Base-by-base conservation (phyloP, 1,140 invertebrate species). In the Rhopalosiphum maidis region DNA sequence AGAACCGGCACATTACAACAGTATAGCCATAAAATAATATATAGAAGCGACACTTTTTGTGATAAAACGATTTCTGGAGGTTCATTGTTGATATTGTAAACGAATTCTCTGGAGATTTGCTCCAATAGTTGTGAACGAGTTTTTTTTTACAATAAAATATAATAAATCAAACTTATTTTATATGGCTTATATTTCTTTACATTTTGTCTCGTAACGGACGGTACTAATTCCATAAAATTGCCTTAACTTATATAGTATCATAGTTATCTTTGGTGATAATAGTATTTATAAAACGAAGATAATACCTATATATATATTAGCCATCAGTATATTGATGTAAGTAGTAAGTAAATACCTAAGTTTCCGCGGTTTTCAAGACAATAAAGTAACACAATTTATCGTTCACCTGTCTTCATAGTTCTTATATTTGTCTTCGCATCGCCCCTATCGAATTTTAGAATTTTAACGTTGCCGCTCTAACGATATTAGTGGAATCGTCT, bases 101-200 rank as follows among this genome's bases (percentile, higher is more conserved):
- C 30, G 1, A 35, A 11, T 11, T 77, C 60, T 77, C 30, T 77
- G 60, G 15, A 77, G 60, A 77, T 77, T 77, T 77, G 4, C 30
- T n/a, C 15, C n/a, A 18, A 68, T 60, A 30, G 48, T 68, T 68
- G 30, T 15, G 60, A 68, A 68, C 30, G 60, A 68, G 5, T 68
- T 68, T 68, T 60, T 60, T 60, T 60, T 68, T 68, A 68, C 60
- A n/a, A n/a, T n/a, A 68, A n/a, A 77, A 77, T 18, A 77, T 77
- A 77, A 77, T 77, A 77, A 77, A 77, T 77, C 15, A 77, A 77
- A 77, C n/a, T 77, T n/a, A 30, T 68, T n/a, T 68, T n/a, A 68
- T 68, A 68, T 41, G 41, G 9, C 3, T n/a, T 68, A 1, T n/a
- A 68, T 60, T n/a, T 68, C 0, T 60, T 30, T n/a, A 68, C 30